Evolutionary conservation across 2,113 vertebrate genomes (phyloP).

Genomic region (Pelecanus crispus): DNA sequence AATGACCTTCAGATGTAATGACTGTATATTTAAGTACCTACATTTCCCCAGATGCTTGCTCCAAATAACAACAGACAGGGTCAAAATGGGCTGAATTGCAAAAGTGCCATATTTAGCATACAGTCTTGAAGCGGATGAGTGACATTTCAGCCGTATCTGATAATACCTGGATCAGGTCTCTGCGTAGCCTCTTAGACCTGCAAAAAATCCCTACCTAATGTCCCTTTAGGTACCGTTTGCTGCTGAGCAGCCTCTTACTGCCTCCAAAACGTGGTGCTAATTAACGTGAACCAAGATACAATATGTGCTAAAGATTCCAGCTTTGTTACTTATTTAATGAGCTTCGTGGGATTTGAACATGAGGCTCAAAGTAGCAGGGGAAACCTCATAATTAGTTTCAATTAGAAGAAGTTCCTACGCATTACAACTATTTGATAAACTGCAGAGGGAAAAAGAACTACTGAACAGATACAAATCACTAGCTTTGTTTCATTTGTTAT

Average conservation of each 20-base stretch:
- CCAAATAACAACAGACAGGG: constrained; percentile 3
- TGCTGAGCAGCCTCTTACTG: constrained; percentile 57
- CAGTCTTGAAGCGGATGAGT: not conserved
- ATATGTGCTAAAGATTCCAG: constrained; percentile 76
- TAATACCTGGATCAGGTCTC: not conserved
- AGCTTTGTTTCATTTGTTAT: constrained; percentile 77
- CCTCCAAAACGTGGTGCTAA: constrained; percentile 66
- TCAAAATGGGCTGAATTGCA: not conserved
- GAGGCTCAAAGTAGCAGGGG: constrained; percentile 75
- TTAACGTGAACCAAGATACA: constrained; percentile 75
- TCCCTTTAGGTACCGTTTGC: constrained; percentile 35
- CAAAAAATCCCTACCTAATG: constrained; percentile 17
- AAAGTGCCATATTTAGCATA: not conserved
- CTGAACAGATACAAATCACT: constrained; percentile 79
- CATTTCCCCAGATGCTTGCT: not conserved
- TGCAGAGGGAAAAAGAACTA: constrained; percentile 66
- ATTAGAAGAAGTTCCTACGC: constrained; percentile 77
- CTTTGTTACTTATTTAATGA: constrained; percentile 81
- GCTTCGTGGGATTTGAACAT: constrained; percentile 78
- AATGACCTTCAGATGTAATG: constrained; percentile 13
- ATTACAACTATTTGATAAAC: constrained; percentile 76
- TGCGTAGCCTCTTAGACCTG: not conserved
- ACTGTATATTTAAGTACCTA: not conserved
- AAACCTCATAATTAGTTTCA: constrained; percentile 82
- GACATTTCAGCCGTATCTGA: not conserved